Evolutionary conservation across 2,113 vertebrate genomes (phyloP), one percentile per base, ranked within the genome.

Genomic region (Hippocampus barbouri): DNA sequence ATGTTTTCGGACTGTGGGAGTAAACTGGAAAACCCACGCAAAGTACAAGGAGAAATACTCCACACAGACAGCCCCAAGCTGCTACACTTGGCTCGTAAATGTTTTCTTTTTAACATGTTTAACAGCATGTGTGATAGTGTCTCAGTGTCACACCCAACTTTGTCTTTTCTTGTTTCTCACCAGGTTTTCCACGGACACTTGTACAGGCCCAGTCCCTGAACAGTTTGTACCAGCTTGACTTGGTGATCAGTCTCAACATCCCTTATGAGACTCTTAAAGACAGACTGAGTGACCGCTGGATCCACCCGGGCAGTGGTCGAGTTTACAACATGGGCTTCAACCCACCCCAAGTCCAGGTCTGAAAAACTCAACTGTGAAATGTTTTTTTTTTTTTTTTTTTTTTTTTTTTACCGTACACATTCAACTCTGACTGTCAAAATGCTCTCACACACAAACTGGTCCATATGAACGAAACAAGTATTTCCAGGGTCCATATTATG

Each of bases 291-390:
- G 92, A 94, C 23, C 93, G 96, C 69, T 98, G 96, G 97, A 87
- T 97, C 75, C 97, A 98, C 72, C 94, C 88, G 0, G 70, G 80
- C 72, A 98, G 97, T 0, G 96, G 97, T 1, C 92, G 97, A 72
- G 95, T 98, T 23, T 99, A 98, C 89, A 99, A 98, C 88, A 91
- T 95, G 94, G 93, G 94, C 85, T 98, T 97, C 91, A 97, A 98
- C 81, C 95, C 95, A 0, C 96, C 96, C 11, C 92, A 81, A 0
- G 86, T 92, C 1, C 91, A 90, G 73, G 97, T 98, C 68, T 83
- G 89, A 14, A 59, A 57, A 43, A 43, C 47, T 12, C 6, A 12
- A 40, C 14, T 9, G n/a, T 38, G 27, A 66, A 66, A 11, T 66
- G 38, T 1, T 4, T 25, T 66, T 27, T 51, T 5, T 21, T 40